A percentile compares a stretch with the other conserved stretches of the same genome.
Evolutionary conservation across 2,113 vertebrate genomes (phyloP).

Genomic region (Myrmecobius fasciatus): DNA sequence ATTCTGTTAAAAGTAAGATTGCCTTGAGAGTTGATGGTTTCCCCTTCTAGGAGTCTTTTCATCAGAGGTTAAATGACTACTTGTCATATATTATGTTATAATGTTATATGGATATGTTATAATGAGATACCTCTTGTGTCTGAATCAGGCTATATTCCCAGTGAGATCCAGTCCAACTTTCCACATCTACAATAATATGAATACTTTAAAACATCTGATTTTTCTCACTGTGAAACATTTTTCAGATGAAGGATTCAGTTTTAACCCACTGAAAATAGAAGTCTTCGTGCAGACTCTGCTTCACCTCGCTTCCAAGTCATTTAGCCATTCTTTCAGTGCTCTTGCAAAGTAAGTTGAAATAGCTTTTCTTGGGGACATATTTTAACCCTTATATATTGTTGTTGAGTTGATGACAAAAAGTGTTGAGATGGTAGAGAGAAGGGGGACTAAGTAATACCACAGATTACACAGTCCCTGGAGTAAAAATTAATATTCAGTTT

Average conservation of each 20-base stretch:
- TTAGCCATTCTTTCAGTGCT: conserved; percentile 98
- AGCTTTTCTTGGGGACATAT: not conserved
- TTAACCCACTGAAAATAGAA: conserved; percentile 98
- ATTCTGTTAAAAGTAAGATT: not conserved
- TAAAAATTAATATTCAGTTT: not conserved
- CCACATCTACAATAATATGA: not conserved
- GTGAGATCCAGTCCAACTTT: not conserved
- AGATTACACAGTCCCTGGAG: not conserved
- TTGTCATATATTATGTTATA: not conserved
- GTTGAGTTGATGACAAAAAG: not conserved
- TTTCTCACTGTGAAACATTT: conserved; percentile 70
- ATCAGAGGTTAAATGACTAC: not conserved
- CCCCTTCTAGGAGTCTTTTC: not conserved
- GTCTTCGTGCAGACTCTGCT: conserved; percentile 97
- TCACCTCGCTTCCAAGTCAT: conserved; percentile 96
- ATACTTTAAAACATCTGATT: conserved; percentile 18
- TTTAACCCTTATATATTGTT: not conserved
- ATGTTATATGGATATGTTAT: not conserved
- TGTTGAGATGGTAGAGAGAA: not conserved
- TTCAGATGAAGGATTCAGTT: conserved; percentile 95
- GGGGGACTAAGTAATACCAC: not conserved
- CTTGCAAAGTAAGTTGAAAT: conserved; percentile 93
- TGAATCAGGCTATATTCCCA: not conserved
- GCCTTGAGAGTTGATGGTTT: not conserved
- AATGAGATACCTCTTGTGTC: not conserved